Conservation (phyloP, 2,797 vertebrate genomes). For the Macroramphosus scolopax region DNA sequence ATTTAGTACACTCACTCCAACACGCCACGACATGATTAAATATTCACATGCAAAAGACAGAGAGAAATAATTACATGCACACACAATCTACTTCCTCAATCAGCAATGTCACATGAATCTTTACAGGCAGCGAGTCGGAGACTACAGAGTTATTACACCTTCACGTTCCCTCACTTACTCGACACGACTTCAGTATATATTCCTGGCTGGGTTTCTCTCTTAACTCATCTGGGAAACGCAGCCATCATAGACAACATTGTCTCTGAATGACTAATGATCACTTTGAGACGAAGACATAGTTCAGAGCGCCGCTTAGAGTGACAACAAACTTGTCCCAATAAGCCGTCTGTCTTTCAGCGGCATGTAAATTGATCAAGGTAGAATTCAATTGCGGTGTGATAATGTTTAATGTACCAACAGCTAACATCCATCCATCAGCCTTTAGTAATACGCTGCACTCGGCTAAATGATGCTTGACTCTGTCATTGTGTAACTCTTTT, state of each 20-base stretch:
- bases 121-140: constrained; percentile 31
- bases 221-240: constrained; percentile 40
- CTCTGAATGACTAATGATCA: constrained; percentile 42
- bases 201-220: constrained; percentile 25
- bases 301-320: constrained; percentile 28
- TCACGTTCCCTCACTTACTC: constrained; percentile 11
- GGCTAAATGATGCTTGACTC: neutral
- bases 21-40: constrained; percentile 33
- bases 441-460: constrained; percentile 1
- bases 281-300: too few relatives aligned
- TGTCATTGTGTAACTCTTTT: too few relatives aligned
- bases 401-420: constrained; percentile 12
- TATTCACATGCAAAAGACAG: constrained; percentile 39
- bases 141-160: constrained; percentile 32
- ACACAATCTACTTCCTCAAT: constrained; percentile 27
- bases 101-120: constrained; percentile 36
- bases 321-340: constrained; percentile 25
- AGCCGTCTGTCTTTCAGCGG: constrained; percentile 16
- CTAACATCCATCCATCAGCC: constrained; percentile 15
- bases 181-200: neutral
- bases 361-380: constrained; percentile 25
- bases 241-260: constrained; percentile 40
- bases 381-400: constrained; percentile 21
- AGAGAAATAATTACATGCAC: constrained; percentile 22
- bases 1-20: neutral